Evolutionary conservation across 2,797 vertebrate genomes (phyloP), one percentile per base, ranked within the genome.

Genomic region (Haliaeetus vocifer): DNA sequence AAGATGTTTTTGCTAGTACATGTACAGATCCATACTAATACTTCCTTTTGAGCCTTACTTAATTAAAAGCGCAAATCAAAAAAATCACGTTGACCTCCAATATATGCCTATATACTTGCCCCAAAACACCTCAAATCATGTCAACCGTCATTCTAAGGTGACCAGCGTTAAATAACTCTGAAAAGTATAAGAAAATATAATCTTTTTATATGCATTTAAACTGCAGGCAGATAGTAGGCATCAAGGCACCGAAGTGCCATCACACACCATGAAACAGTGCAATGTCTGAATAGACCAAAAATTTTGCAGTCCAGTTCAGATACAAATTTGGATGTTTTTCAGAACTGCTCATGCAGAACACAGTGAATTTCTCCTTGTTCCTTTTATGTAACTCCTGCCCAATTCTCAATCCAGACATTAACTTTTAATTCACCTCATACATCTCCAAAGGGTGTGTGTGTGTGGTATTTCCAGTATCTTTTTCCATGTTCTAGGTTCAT

Each of bases 341-440:
- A 93, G 45, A 63, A 0, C 4, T 42, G 9, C 23, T 85, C 10
- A 68, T 29, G 35, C 23, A 90, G 70, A 68, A 89, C 95, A 75
- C 26, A 62, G 52, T 37, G 49, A 35, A 42, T 58, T 92, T 83
- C 68, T 83, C 26, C n/a, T 68, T 67, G 23, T 73, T 92, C 67
- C 80, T 93, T 91, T 91, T 70, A 62, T 59, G 40, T 45, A 90
- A 81, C 40, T 86, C 68, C 65, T 52, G 31, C 26, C 52, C 74
- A 95, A 86, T 65, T 90, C 92, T 93, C 88, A 80, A 23, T 42
- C 37, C 81, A 93, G 86, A 82, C 38, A 94, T 92, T 94, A 91
- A 90, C 72, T 92, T 92, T 79, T 88, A 80, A 92, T 90, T 92
- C 62, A 94, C 88, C 76, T 96, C 47, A 1, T 75, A 61, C 44